Evolutionary conservation across 2,113 vertebrate genomes (phyloP).

Genomic region (Formicarius rufipectus): DNA sequence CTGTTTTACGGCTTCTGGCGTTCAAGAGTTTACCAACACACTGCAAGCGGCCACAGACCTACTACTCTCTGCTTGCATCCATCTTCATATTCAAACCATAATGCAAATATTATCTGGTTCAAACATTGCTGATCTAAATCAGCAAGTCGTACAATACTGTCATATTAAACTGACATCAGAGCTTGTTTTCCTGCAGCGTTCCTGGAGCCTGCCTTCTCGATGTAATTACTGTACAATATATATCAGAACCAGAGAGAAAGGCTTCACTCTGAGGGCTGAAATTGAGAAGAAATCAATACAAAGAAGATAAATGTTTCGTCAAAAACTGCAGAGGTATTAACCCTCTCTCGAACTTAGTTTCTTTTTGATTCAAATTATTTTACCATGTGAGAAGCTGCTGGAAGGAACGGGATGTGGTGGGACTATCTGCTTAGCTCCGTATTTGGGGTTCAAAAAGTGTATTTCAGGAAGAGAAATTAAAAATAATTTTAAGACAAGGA

Average conservation of each 20-base stretch:
- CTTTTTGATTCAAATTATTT: background rate
- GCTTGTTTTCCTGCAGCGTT: constrained; percentile 60
- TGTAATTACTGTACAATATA: constrained; percentile 72
- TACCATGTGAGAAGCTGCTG: background rate
- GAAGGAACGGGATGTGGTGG: background rate
- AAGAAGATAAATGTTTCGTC: constrained; percentile 69
- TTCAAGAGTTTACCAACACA: background rate
- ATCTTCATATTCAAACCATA: background rate
- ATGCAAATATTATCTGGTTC: background rate
- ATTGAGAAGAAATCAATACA: constrained; percentile 74
- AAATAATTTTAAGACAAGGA: too few relatives aligned
- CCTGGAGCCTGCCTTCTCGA: constrained; percentile 61
- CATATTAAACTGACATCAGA: constrained; percentile 64
- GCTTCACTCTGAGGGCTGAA: constrained; percentile 61
- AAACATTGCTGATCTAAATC: constrained; percentile 33
- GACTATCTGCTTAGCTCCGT: background rate
- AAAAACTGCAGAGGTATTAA: constrained; percentile 51
- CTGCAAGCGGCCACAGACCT: background rate
- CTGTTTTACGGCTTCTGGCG: background rate
- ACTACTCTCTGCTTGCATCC: background rate
- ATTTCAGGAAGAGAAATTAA: background rate
- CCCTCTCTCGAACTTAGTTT: constrained; percentile 31
- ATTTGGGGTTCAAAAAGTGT: background rate
- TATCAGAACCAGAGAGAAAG: constrained; percentile 63
- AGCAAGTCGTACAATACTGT: constrained; percentile 24